Base-by-base conservation (phyloP, 2,113 vertebrate genomes). In the Morone chrysops region DNA sequence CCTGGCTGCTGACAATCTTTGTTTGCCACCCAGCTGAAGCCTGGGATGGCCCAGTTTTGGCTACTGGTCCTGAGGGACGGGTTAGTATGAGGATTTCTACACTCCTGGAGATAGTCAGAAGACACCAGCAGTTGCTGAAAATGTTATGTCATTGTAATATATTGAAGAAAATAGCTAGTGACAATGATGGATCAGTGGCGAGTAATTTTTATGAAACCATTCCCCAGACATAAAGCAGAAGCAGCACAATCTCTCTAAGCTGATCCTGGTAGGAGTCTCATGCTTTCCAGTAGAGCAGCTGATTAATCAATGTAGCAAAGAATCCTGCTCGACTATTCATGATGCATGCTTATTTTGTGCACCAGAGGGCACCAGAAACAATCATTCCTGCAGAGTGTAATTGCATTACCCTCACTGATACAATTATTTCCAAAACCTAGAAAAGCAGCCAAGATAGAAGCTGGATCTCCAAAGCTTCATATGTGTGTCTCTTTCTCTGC, bases 31-130 rank as follows among this genome's bases (percentile, higher is more conserved):
- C 95, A 94, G 83, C 80, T 88, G 82, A 95, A 88, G 73, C 90
- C 83, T 59, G 94, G 90, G 50, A 88, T 69, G 71, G 85, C 90
- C 96, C 96, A 95, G 84, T 85, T 92, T 63, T 92, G 93, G 81
- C 89, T 81, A 74, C 85, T 78, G 70, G 91, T 84, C 85, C 90
- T 92, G 81, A 89, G 87, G 74, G 89, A 93, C 89, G 90, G 90
- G 79, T 94, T 95, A 81, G 81, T 89, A 85, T 94, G 89, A 93
- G 89, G 91, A 22, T 90, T 94, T 77, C 90, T 90, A 81, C 80
- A 78, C 62, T 87, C 88, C 94, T 94, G 89, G 74, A 84, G 80
- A 75, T 48, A 68, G 70, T 83, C 83, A 89, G 77, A 88, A 83
- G 74, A 87, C 56, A 85, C 65, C 75, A 90, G 67, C 89, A 36